Percentiles rank a stretch among this genome's conserved stretches.
Conservation (phyloP, 2,888 invertebrate species). For the Ectropis crepuscularia region DNA sequence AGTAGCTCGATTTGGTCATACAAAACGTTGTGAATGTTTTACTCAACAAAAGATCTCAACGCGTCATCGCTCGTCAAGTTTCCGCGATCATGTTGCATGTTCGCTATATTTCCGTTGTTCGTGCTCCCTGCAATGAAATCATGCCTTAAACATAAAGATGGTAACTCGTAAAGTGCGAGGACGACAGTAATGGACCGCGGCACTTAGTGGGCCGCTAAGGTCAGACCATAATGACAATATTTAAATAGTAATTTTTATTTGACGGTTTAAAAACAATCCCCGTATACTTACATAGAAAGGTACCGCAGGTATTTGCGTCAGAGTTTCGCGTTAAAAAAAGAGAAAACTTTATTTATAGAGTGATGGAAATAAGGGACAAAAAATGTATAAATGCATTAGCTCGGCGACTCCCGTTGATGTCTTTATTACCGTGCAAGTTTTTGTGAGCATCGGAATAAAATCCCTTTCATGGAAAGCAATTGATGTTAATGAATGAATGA, state of each 20-base stretch:
- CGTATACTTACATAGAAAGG: conserved; percentile 28
- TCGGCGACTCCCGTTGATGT: conserved; percentile 51
- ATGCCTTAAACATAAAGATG: conserved; percentile 35
- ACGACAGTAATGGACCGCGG: conserved; percentile 64
- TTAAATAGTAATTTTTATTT: conserved; percentile 53
- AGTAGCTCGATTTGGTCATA: not conserved
- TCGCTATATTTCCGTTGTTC: not conserved
- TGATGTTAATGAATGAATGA: conserved; percentile 45
- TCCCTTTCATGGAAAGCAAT: conserved; percentile 45
- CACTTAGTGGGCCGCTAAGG: conserved; percentile 59
- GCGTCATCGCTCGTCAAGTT: not conserved
- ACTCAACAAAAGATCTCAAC: conserved; percentile 19
- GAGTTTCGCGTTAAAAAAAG: conserved; percentile 16
- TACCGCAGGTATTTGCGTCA: not conserved
- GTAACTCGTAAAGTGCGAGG: conserved; percentile 63
- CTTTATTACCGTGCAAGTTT: conserved; percentile 48
- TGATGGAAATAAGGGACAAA: conserved; percentile 35
- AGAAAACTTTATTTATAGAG: conserved; percentile 25
- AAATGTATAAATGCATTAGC: conserved; percentile 45
- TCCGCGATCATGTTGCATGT: not conserved
- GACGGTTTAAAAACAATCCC: conserved; percentile 30
- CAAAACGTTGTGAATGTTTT: not conserved
- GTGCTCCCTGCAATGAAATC: conserved; percentile 17
- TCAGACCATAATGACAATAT: conserved; percentile 50
- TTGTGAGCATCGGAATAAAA: conserved; percentile 42